Base-by-base conservation (phyloP, 2,888 invertebrate species). In the Drosophila emarginata region DNA sequence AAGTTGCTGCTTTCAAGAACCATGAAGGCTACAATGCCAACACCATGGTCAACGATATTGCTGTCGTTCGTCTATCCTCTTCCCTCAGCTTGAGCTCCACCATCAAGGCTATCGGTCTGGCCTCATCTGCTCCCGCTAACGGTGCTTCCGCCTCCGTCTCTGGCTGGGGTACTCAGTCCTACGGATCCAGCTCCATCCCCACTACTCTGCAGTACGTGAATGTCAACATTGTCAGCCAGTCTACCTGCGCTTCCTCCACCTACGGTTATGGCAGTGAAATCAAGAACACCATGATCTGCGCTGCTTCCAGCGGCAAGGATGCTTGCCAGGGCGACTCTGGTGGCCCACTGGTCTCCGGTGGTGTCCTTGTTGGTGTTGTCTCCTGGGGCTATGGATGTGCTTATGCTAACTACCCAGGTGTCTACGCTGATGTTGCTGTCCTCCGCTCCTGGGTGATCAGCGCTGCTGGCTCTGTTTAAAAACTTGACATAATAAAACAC, bases 11-110 rank as follows among this genome's bases (percentile, higher is more conserved):
- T 18, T 80, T 80, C 72, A 64, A 32, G 9, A 79, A 76, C 69
- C 93, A 94, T 73, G 92, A 92, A 3, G 85, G 90, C 0, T 94
- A 93, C 79, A 91, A 91, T 23, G 87, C 87, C 39, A 74, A 67
- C 0, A 91, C 91, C 51, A 93, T 93, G 91, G 93, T 93, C 66
- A 92, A 92, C 74, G 94, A 94, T 61, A 91, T 94, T 15, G 94
- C 94, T 0, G 75, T 94, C 1, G 77, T 94, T 11, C 92, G 92
- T 89, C 90, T 94, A 1, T 15, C 40, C 18, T 68, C 90, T 0
- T 91, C 89, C 0, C 86, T 94, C 56, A 66, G 78, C 12, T 92
- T 92, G 53, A 91, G 79, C 69, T 83, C 91, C 0, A 87, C 76
- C 7, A 91, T 93, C 0, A 89, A 91, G 53, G 80, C 92, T 0